Evolutionary conservation across 2,888 invertebrate species (phyloP), one percentile per base, ranked within the genome.

Genomic region (Hyles lineata): DNA sequence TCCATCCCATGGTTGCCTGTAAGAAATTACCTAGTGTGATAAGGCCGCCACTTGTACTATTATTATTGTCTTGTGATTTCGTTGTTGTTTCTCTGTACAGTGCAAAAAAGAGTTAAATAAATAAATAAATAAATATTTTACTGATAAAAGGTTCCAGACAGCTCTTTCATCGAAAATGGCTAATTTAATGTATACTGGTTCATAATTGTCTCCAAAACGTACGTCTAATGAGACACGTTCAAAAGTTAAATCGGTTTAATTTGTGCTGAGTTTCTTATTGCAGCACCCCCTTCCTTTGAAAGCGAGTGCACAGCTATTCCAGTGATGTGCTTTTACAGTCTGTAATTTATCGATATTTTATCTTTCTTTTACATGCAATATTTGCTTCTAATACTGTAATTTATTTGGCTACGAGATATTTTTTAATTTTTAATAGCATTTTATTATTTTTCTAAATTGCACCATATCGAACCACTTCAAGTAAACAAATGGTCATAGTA

Each of bases 221-320:
- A 82, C 80, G 82, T 85, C 82, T 83, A 77, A 80, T 80, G 82
- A 84, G 84, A 90, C 87, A 90, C 86, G 87, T 89, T 89, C 88
- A 87, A 88, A 93, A 91, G 92, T 92, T 90, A 93, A 93, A 93
- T 93, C 91, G 89, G 89, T 89, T 90, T 93, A 91, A 93, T 93
- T 93, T 91, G 89, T 85, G 74, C 76, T 77, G 79, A 85, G 89
- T 89, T 92, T 89, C 91, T 91, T 91, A 91, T 89, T 92, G 90
- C 91, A 86, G 85, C 80, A 77, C 60, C 78, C 87, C 88, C 88
- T 88, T 85, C 87, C 80, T 87, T 89, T 87, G 82, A 87, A 89
- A 90, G 86, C 87, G 83, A 85, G 81, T 89, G 88, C 90, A 86
- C 85, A 83, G 85, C 85, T 81, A 89, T 90, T 74, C 71, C 83